Evolutionary conservation across 2,797 vertebrate genomes (phyloP).

Genomic region (Trachurus trachurus): DNA sequence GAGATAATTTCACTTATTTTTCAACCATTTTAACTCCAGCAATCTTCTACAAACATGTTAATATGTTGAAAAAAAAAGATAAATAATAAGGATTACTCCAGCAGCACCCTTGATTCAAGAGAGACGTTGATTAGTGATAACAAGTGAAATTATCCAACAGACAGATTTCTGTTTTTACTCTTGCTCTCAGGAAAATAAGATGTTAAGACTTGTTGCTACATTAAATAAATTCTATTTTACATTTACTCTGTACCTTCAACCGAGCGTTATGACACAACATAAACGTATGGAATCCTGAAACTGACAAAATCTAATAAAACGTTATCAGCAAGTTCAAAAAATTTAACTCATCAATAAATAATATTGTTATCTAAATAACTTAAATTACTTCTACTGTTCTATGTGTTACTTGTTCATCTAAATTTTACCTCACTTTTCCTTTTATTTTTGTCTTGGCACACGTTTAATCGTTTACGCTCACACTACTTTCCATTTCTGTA

Average conservation of each 20-base stretch:
- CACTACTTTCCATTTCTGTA: no score
- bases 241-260: slow-evolving; percentile 33
- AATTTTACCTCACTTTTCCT: background rate
- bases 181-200: slow-evolving; percentile 11
- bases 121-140: slow-evolving; percentile 27
- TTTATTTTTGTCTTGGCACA: background rate
- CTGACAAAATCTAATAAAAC: slow-evolving; percentile 27
- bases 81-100: slow-evolving; percentile 47
- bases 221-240: slow-evolving; percentile 34
- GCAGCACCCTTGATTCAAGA: slow-evolving; percentile 56
- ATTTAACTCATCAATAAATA: background rate
- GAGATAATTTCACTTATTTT: slow-evolving; percentile 34
- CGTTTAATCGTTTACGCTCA: slow-evolving; percentile 10
- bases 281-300: slow-evolving; percentile 9
- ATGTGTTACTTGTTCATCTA: background rate
- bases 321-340: background rate
- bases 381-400: background rate
- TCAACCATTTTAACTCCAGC: slow-evolving; percentile 35
- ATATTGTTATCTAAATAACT: background rate
- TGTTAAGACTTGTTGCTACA: slow-evolving; percentile 26
- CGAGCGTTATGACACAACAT: slow-evolving; percentile 23
- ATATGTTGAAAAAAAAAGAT: slow-evolving; percentile 30
- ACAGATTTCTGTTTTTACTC: slow-evolving; percentile 1
- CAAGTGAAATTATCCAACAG: slow-evolving; percentile 43
- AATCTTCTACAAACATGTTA: slow-evolving; percentile 22